Evolutionary conservation across 2,888 invertebrate species (phyloP), one percentile per base, ranked within the genome.

Genomic region (Andrena minutula): DNA sequence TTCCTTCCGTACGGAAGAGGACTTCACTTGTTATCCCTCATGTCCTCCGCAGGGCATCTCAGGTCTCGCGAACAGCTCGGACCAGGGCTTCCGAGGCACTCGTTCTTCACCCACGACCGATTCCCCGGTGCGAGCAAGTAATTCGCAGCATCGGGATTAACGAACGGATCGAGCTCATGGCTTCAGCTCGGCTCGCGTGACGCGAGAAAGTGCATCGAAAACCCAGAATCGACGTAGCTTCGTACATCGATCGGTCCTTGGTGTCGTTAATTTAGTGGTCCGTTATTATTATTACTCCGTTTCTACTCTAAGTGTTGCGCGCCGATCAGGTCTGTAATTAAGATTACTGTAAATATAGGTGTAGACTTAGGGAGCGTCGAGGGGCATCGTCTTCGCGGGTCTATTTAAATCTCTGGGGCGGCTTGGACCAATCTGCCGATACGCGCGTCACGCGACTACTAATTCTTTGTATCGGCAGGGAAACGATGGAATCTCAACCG

Each of bases 261-360:
- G 60, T 79, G 71, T 74, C 61, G 70, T 74, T 58, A 69, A 78
- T 76, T 84, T 69, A 80, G 64, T 66, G 32, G 64, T 74, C 60
- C 28, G 41, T 70, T 61, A 20, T 61, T 70, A 56, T 23, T 56
- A 49, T 49, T 51, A 47, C 2, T 56, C 8, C 23, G 23, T 58
- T 65, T 53, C 53, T 76, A 76, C 56, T 30, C 12, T 64, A 76
- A 68, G 56, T 58, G 71, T 80, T 70, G 68, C 64, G 23, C 65
- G 56, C 75, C 79, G 53, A 41, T 8, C 69, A 16, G 60, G 70
- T 73, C 49, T 82, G 53, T 86, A 78, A 82, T 74, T 82, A 86
- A 41, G 56, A 30, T 75, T 74, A 72, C 35, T 84, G 80, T 86
- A 84, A 86, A 86, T 85, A 83, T 63, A 75, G 47, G 47, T 64